A percentile compares a stretch with the other conserved stretches of the same genome.
These are phyloP conservation scores for zebrafish (Danio rerio) DNA, from an alignment of 2,113 vertebrate genomes.

Conservation along the genomic window GRCz12tu NC_133180.1:7852001-7852500, in stretches of 20 bases:
- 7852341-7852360: constrained; percentile 27
- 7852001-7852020: neutral
- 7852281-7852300: constrained; percentile 11
- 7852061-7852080: constrained; percentile 21
- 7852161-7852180: constrained; percentile 32
- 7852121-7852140: neutral
- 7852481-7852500: constrained; percentile 1
- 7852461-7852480: neutral
- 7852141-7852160: neutral
- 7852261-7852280: constrained; percentile 31
- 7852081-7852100: constrained; percentile 17
- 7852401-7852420: constrained; percentile 1
- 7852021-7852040: constrained; percentile 39
- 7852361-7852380: constrained; percentile 23
- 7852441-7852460: neutral
- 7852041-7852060: constrained; percentile 21
- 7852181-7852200: constrained; percentile 44
- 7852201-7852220: constrained; percentile 49
- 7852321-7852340: constrained; percentile 13
- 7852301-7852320: constrained; percentile 13
- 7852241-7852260: constrained; percentile 44
- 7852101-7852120: neutral
- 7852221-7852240: constrained; percentile 44
- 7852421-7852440: constrained; percentile 10
- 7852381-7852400: constrained; percentile 30